phyloP scores from a whole-genome alignment of 2,888 invertebrate genomes.

The Drosophila yooni region DNA sequence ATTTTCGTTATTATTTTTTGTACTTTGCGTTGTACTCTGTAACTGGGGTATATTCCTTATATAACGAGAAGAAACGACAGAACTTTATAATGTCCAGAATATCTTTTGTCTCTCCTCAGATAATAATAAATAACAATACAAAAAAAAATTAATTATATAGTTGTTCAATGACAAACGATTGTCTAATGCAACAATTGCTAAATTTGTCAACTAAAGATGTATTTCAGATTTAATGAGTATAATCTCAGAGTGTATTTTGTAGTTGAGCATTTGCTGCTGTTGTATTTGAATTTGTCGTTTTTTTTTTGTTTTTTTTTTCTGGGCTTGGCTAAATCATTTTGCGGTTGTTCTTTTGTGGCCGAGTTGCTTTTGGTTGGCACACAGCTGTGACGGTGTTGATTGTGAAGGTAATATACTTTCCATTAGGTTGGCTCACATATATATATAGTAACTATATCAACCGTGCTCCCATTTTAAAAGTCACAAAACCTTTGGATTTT shows the following conservation, averaged over 20 bases:
- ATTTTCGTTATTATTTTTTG: slow-evolving; percentile 7
- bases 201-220: background rate
- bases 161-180: background rate
- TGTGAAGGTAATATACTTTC: slow-evolving; percentile 21
- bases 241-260: background rate
- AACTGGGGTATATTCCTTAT: background rate
- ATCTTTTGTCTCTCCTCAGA: background rate
- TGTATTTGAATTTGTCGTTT: background rate
- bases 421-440: slow-evolving; percentile 13
- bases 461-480: background rate
- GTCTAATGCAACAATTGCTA: too few species aligned
- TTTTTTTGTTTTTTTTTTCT: background rate
- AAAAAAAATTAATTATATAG: background rate
- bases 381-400: slow-evolving; percentile 39
- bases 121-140: background rate
- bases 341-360: slow-evolving; percentile 4
- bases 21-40: background rate
- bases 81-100: background rate
- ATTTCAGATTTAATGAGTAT: background rate
- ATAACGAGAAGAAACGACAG: too few species aligned
- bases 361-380: slow-evolving; percentile 16
- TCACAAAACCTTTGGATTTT: background rate
- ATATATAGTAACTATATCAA: slow-evolving; percentile 11
- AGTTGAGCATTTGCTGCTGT: background rate
- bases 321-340: slow-evolving; percentile 10